phyloP scores from a whole-genome alignment of 1,140 invertebrate genomes.

The Sminthurides bifidus region DNA sequence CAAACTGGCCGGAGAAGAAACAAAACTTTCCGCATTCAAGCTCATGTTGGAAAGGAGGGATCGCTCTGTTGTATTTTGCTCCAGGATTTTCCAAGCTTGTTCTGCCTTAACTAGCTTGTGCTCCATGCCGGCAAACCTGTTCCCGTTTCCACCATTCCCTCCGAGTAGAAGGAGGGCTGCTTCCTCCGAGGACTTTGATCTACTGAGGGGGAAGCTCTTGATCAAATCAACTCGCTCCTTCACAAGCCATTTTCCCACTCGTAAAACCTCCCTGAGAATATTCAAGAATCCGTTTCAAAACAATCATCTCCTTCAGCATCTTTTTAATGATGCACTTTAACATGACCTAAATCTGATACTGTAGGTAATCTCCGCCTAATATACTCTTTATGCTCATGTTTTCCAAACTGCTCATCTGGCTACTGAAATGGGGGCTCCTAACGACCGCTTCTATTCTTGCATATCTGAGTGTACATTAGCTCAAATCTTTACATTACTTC shows the following conservation, averaged over 20 bases:
- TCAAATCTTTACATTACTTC: too few relatives aligned
- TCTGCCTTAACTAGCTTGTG: slow-evolving; percentile 27
- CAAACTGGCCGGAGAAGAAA: neutral
- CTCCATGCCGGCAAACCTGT: slow-evolving; percentile 27
- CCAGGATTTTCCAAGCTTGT: slow-evolving; percentile 26
- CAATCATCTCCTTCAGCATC: too few relatives aligned
- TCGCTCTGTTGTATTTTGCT: neutral
- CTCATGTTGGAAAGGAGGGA: too few relatives aligned
- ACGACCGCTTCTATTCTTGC: too few relatives aligned
- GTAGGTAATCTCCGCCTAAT: neutral
- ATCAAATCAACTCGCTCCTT: slow-evolving; percentile 30
- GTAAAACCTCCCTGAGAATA: slow-evolving; percentile 27
- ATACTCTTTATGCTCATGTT: neutral
- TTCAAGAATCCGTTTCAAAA: too few relatives aligned
- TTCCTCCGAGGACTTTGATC: slow-evolving; percentile 14
- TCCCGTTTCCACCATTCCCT: slow-evolving; percentile 18
- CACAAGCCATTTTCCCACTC: slow-evolving; percentile 27
- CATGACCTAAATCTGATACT: neutral
- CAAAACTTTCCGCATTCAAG: neutral
- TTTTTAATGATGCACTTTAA: too few relatives aligned
- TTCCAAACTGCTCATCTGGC: neutral
- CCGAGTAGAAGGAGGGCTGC: slow-evolving; percentile 13
- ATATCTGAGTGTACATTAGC: too few relatives aligned
- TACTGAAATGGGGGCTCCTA: too few relatives aligned
- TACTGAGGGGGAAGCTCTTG: slow-evolving; percentile 22